phyloP scores from a whole-genome alignment of 2,113 vertebrate genomes.

The Sardina pilchardus region DNA sequence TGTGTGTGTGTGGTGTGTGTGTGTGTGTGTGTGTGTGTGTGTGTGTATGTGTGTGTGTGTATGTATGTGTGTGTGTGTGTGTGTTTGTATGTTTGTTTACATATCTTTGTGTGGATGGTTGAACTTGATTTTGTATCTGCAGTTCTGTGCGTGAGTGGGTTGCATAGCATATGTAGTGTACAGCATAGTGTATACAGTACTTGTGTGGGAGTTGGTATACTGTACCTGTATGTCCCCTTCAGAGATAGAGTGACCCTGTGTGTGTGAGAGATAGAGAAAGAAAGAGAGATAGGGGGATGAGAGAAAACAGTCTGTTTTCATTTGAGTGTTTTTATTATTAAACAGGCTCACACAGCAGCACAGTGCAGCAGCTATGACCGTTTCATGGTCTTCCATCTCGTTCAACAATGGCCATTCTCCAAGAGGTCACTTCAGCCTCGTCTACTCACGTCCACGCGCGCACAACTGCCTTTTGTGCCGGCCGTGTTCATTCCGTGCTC shows the following conservation, averaged over 20 bases:
- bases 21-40: slow-evolving; percentile 25
- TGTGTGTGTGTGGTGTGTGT: neutral
- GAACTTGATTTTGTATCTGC: neutral
- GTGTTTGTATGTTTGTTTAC: neutral
- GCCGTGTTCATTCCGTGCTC: neutral
- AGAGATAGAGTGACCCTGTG: slow-evolving; percentile 13
- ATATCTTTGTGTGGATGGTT: neutral
- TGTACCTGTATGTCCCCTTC: neutral
- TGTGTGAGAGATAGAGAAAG: neutral
- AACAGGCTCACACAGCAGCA: neutral
- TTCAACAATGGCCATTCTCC: neutral
- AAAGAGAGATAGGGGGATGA: neutral
- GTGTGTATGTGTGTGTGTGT: no score
- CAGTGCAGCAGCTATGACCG: neutral
- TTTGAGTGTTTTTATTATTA: neutral
- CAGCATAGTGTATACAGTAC: neutral
- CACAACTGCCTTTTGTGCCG: neutral
- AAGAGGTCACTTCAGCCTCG: neutral
- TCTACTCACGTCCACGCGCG: neutral
- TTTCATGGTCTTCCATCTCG: neutral
- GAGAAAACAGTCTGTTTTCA: neutral
- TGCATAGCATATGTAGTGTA: neutral
- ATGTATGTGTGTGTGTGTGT: neutral
- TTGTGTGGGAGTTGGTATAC: neutral
- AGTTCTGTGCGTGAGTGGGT: neutral